phyloP scores from a whole-genome alignment of 2,797 vertebrate genomes.

The Neosilurus mollespiculum region DNA sequence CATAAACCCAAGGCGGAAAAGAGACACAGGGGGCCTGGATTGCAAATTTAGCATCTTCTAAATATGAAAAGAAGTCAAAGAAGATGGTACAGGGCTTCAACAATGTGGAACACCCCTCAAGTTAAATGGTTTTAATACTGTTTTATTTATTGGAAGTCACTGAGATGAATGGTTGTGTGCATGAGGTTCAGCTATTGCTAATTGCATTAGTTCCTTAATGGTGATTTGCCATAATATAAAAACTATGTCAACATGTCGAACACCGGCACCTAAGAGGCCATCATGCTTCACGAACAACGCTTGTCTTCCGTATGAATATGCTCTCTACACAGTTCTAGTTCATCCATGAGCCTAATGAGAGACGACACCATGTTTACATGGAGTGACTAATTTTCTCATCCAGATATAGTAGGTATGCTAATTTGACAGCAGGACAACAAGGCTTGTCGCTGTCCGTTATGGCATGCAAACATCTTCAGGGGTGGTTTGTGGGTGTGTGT shows the following conservation, averaged over 20 bases:
- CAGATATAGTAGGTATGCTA: slow-evolving; percentile 55
- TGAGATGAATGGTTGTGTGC: background rate
- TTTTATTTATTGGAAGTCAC: background rate
- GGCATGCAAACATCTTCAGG: slow-evolving; percentile 51
- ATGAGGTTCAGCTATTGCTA: background rate
- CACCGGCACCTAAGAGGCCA: slow-evolving; percentile 14
- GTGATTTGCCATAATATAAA: slow-evolving; percentile 24
- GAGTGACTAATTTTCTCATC: slow-evolving; percentile 49
- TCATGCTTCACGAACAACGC: slow-evolving; percentile 49
- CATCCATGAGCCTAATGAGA: slow-evolving; percentile 46
- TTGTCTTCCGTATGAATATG: slow-evolving; percentile 56
- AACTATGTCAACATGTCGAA: slow-evolving; percentile 14
- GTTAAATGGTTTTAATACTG: background rate
- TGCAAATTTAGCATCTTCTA: background rate
- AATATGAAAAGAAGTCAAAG: background rate
- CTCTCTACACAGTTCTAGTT: slow-evolving; percentile 37
- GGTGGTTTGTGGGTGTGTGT: slow-evolving; percentile 26
- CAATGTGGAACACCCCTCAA: background rate
- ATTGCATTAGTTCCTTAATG: background rate
- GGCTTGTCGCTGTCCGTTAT: slow-evolving; percentile 53
- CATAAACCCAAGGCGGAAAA: background rate
- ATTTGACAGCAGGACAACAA: slow-evolving; percentile 57
- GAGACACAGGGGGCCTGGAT: background rate
- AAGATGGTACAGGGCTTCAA: background rate
- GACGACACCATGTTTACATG: slow-evolving; percentile 54